Conservation (phyloP, 2,113 vertebrate genomes). For the Hiodon alosoides region DNA sequence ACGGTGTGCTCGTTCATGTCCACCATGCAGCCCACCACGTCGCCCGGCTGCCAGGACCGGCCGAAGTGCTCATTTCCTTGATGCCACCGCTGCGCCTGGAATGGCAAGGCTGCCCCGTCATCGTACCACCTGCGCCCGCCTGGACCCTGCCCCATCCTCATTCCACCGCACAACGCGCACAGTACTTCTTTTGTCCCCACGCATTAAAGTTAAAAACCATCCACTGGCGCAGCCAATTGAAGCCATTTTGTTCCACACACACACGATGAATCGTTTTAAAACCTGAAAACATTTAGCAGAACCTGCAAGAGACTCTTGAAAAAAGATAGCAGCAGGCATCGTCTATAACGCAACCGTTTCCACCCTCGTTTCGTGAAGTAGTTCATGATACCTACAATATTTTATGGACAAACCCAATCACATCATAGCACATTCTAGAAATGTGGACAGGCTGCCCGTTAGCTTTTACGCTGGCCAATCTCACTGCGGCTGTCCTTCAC, state of each 20-base stretch:
- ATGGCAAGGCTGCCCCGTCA: background rate
- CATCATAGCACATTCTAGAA: too few species aligned
- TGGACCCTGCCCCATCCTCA: background rate
- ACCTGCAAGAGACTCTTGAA: background rate
- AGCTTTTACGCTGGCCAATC: background rate
- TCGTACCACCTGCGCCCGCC: too few species aligned
- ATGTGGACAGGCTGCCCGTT: too few species aligned
- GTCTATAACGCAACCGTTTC: background rate
- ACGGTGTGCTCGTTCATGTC: constrained; percentile 90
- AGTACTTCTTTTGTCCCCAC: background rate
- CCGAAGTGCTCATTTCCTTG: constrained; percentile 95
- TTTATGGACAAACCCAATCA: too few species aligned
- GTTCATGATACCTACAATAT: too few species aligned
- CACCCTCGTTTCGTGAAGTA: background rate
- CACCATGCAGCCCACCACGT: constrained; percentile 92
- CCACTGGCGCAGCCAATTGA: too few species aligned
- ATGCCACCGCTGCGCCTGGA: constrained; percentile 89
- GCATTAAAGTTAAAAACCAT: too few species aligned
- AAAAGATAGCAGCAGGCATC: background rate
- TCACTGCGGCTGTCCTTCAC: constrained; percentile 14
- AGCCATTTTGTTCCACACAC: background rate
- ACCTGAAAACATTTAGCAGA: background rate
- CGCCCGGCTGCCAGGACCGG: constrained; percentile 80
- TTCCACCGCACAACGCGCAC: background rate
- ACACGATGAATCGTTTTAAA: background rate